Evolutionary conservation across 2,113 vertebrate genomes (phyloP), one percentile per base, ranked within the genome.

Genomic region (Sinocyclocheilus anophthalmus): DNA sequence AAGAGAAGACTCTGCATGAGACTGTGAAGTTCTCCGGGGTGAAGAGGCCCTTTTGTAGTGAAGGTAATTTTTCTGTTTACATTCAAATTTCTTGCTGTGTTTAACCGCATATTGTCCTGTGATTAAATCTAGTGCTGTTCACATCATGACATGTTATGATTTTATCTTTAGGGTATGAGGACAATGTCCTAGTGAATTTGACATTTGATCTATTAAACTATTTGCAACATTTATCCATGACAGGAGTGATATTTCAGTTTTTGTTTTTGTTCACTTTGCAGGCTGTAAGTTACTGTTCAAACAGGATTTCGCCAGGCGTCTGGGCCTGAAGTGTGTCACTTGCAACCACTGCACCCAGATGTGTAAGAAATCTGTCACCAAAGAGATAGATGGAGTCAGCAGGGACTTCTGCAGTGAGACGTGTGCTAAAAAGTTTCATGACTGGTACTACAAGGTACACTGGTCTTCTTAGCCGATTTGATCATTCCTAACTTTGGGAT

Each of bases 261-360:
- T 22, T 45, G 11, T 24, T 20, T 84, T 12, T 57, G 50, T 82
- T 75, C 4, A 10, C 13, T 50, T 30, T 22, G 16, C 93, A 99
- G 98, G 98, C 77, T 99, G 98, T 91, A 99, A 99, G 93, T 94
- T 99, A 84, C 93, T 99, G 73, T 99, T 96, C 92, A 99, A 99
- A 95, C 97, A 99, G 93, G 98, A 99, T 90, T 99, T 99, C 91
- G 96, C 96, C 92, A 96, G 95, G 87, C 96, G 96, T 76, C 94
- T 99, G 93, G 98, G 98, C 87, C 93, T 99, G 89, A 98, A 98
- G 94, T 99, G 98, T 90, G 98, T 99, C 90, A 98, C 96, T 91
- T 99, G 98, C 92, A 99, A 98, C 94, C 97, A 99, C 94, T 99
- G 98, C 93, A 96, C 94, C 90, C 98, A 99, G 92, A 96, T 99